phyloP scores from a whole-genome alignment of 2,113 vertebrate genomes.

The Pontoporia blainvillei region DNA sequence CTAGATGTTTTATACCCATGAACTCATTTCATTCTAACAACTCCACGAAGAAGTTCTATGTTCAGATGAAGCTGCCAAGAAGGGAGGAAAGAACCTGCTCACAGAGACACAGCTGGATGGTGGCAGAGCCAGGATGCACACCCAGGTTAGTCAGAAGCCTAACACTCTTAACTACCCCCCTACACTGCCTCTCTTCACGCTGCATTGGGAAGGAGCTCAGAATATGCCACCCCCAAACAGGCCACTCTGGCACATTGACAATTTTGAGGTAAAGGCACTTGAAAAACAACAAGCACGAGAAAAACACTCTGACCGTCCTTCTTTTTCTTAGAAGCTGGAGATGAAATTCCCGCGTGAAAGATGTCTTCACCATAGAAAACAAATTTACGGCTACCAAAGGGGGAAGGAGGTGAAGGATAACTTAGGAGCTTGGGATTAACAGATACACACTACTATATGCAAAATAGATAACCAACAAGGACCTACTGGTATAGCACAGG shows the following conservation, averaged over 20 bases:
- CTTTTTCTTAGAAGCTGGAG: not conserved
- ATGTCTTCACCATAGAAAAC: not conserved
- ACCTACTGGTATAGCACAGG: not conserved
- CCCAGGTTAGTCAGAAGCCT: not conserved
- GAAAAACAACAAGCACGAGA: not conserved
- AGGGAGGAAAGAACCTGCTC: not conserved
- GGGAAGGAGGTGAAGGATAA: not conserved
- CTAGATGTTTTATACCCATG: not conserved
- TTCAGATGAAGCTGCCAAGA: not conserved
- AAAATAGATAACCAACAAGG: not conserved
- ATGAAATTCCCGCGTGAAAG: not conserved
- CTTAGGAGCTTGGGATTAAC: not conserved
- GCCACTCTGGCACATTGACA: not conserved
- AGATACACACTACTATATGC: not conserved
- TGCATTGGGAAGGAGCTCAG: not conserved
- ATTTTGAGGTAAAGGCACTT: not conserved
- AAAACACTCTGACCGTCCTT: not conserved
- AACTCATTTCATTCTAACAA: not conserved
- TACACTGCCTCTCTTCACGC: not conserved
- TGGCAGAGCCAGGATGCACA: not conserved
- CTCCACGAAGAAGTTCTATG: not conserved
- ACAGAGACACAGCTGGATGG: not conserved
- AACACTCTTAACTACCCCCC: not conserved
- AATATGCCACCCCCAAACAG: not conserved
- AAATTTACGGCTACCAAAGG: not conserved